Evolutionary conservation across 1,140 invertebrate species (phyloP).

Genomic region (Eriocheir sinensis): DNA sequence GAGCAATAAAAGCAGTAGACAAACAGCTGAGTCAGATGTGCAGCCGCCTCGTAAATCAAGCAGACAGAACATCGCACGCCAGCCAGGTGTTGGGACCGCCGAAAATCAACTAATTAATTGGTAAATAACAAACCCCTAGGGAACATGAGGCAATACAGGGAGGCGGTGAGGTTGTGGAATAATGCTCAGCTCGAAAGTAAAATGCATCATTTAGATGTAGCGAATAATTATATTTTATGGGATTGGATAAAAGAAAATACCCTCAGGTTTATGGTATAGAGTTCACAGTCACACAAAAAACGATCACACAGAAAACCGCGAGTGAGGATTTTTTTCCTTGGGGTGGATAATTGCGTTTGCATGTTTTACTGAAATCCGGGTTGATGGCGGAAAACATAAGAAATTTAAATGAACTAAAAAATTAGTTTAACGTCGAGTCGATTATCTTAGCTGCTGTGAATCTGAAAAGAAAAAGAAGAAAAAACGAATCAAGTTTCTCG

Average conservation of each 20-base stretch:
- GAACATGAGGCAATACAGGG: no score
- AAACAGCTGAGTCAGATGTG: constrained; percentile 10
- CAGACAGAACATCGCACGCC: no score
- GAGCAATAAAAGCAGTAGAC: constrained; percentile 49
- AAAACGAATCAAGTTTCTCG: background rate
- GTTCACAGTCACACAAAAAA: background rate
- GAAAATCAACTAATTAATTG: no score
- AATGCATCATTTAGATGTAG: no score
- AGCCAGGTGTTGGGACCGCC: no score
- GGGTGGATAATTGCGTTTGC: background rate
- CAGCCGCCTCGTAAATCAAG: background rate
- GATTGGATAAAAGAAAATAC: background rate
- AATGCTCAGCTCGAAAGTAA: no score
- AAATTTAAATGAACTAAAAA: constrained; percentile 16
- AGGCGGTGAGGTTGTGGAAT: no score
- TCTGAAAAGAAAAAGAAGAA: background rate
- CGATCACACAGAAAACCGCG: background rate
- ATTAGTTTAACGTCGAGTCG: background rate
- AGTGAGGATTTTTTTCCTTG: background rate
- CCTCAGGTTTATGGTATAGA: background rate
- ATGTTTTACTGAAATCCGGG: background rate
- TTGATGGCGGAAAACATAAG: constrained; percentile 23
- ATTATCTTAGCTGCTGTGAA: background rate
- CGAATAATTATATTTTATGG: no score
- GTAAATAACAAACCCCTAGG: no score